These are phyloP conservation scores for Xenus cinereus DNA, from an alignment of 2,113 vertebrate genomes.

Conservation along the genomic window DNA sequence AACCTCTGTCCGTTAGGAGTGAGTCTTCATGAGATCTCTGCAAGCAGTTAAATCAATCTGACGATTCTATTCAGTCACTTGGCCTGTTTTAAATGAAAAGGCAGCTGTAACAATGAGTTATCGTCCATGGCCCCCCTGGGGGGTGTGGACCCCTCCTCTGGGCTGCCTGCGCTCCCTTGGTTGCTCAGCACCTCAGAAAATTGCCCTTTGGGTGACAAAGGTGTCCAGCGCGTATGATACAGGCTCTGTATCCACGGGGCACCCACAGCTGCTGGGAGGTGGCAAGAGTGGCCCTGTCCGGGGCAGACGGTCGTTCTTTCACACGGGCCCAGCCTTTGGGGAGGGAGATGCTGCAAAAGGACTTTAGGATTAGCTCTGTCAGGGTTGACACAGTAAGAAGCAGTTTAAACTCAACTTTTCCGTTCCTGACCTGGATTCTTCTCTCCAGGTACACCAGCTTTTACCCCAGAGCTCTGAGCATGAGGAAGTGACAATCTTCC, in stretches of 20 bases:
- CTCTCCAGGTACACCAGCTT: not conserved
- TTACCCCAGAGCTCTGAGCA: not conserved
- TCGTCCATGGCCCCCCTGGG: not conserved
- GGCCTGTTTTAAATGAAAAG: not conserved
- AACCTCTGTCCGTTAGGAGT: not conserved
- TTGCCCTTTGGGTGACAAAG: not conserved
- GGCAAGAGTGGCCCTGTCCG: not conserved
- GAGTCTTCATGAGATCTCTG: not conserved
- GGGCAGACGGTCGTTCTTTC: not conserved
- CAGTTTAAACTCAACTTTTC: not conserved
- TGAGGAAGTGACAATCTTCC: not conserved
- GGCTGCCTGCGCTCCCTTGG: not conserved
- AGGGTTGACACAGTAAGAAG: not conserved
- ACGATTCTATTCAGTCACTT: not conserved
- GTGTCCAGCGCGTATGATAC: accelerated
- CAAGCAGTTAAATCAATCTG: not conserved
- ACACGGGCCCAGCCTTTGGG: not conserved
- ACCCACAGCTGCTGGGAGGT: not conserved
- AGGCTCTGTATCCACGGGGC: not conserved
- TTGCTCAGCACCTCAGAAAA: not conserved
- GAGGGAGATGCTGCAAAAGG: not conserved
- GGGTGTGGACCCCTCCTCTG: not conserved
- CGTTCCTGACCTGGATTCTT: not conserved
- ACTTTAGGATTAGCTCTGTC: not conserved
- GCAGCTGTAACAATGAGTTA: not conserved